A percentile compares a stretch with the other conserved stretches of the same genome.
These are phyloP conservation scores for Trachymyrmex septentrionalis DNA, from an alignment of 1,140 invertebrate genomes.

Conservation along the genomic window DNA sequence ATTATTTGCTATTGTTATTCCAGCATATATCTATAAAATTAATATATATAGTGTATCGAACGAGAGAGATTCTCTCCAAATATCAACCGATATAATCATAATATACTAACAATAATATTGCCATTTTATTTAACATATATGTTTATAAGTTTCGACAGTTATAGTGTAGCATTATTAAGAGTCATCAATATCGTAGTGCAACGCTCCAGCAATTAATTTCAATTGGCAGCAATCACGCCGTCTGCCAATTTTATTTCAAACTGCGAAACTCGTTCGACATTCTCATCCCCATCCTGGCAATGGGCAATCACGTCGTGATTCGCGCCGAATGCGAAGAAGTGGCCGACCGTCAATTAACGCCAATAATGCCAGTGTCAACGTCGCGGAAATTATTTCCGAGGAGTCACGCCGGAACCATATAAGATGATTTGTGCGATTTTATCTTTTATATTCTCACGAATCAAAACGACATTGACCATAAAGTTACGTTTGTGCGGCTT, in stretches of 20 bases:
- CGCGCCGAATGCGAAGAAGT: constrained; percentile 48
- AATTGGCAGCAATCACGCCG: constrained; percentile 36
- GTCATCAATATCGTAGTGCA: constrained; percentile 22
- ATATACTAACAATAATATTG: background rate
- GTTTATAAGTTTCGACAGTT: constrained; percentile 16
- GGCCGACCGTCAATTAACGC: constrained; percentile 62
- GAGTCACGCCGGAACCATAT: background rate
- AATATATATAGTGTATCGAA: background rate
- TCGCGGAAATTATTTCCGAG: constrained; percentile 50
- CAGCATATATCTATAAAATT: background rate
- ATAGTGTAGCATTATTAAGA: constrained; percentile 28
- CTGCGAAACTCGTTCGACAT: constrained; percentile 55
- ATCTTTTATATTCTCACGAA: background rate
- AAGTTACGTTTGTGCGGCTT: constrained; percentile 57
- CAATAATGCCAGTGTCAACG: constrained; percentile 49
- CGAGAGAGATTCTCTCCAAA: background rate
- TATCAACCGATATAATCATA: constrained; percentile 11
- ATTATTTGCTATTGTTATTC: background rate
- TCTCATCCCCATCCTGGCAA: constrained; percentile 18
- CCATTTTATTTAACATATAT: background rate
- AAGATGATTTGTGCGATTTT: constrained; percentile 8
- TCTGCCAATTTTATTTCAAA: constrained; percentile 63
- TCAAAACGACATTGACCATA: background rate
- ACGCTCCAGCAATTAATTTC: constrained; percentile 49
- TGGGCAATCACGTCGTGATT: constrained; percentile 9